phyloP scores from a whole-genome alignment of 1,140 invertebrate genomes.

The Heterodera schachtii region DNA sequence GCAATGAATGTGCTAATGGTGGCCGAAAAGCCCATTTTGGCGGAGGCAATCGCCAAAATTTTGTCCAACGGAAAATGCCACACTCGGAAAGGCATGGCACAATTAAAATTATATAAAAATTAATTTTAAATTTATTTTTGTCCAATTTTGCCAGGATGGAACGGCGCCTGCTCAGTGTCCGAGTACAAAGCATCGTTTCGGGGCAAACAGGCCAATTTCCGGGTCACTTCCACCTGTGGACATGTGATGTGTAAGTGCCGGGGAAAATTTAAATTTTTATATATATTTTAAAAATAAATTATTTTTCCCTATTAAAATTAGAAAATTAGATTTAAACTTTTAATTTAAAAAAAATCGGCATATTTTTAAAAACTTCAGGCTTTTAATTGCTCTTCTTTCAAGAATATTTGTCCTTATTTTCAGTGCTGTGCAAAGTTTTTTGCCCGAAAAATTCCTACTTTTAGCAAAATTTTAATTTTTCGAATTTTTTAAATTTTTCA shows the following conservation, averaged over 20 bases:
- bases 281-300: too few species aligned
- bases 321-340: too few species aligned
- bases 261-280: constrained; percentile 41
- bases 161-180: constrained; percentile 86
- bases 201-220: constrained; percentile 69
- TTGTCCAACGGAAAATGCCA: constrained; percentile 83
- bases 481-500: constrained; percentile 73
- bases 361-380: too few species aligned
- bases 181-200: constrained; percentile 86
- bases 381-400: too few species aligned
- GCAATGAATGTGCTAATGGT: constrained; percentile 90
- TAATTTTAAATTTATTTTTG: constrained; percentile 17
- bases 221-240: constrained; percentile 34
- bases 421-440: constrained; percentile 51
- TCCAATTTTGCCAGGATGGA: constrained; percentile 71
- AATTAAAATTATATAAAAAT: constrained; percentile 2
- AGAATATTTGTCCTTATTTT: too few species aligned
- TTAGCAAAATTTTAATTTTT: constrained; percentile 19
- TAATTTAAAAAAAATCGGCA: too few species aligned
- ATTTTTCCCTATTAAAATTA: too few species aligned
- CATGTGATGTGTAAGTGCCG: constrained; percentile 17
- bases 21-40: constrained; percentile 97
- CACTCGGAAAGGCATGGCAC: constrained; percentile 78
- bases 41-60: constrained; percentile 88
- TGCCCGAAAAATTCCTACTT: too few species aligned